Percentiles rank a stretch among this genome's conserved stretches.
These are phyloP conservation scores for Solenopsis fugax DNA, from an alignment of 1,140 invertebrate species.

Conservation along the genomic window DNA sequence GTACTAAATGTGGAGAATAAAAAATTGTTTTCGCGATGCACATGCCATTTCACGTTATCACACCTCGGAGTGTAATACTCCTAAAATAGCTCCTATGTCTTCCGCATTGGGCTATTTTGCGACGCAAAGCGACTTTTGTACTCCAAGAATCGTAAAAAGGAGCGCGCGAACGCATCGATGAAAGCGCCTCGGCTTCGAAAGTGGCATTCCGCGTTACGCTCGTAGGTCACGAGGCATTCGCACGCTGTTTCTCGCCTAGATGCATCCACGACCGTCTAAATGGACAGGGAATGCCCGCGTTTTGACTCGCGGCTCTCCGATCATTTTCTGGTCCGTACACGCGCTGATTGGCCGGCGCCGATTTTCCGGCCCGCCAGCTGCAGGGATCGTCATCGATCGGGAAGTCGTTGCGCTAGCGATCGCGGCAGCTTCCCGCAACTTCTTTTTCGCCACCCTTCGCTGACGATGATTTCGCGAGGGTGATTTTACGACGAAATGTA, in stretches of 20 bases:
- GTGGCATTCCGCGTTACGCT: conserved; percentile 80
- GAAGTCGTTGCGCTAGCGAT: not conserved
- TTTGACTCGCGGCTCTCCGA: conserved; percentile 23
- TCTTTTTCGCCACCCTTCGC: conserved; percentile 68
- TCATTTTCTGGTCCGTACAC: conserved; percentile 80
- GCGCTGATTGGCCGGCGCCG: conserved; percentile 76
- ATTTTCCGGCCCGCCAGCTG: conserved; percentile 77
- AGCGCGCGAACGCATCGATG: conserved; percentile 42
- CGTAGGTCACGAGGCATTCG: conserved; percentile 80
- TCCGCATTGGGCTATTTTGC: conserved; percentile 77
- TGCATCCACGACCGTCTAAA: conserved; percentile 16
- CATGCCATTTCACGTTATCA: not conserved
- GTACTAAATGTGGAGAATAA: not conserved
- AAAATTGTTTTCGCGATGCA: not conserved
- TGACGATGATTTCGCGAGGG: conserved; percentile 38
- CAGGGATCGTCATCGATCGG: conserved; percentile 52
- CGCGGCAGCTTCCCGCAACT: conserved; percentile 15
- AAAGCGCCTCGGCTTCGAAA: conserved; percentile 71
- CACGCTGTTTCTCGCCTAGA: conserved; percentile 71
- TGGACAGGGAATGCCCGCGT: not conserved
- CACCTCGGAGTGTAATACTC: not conserved
- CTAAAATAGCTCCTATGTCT: conserved; percentile 53
- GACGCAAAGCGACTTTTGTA: conserved; percentile 33
- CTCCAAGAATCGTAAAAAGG: conserved; percentile 69
- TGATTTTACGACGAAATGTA: conserved; percentile 29